Evolutionary conservation across 2,113 vertebrate species (phyloP).

Genomic region (Stercorarius parasiticus): DNA sequence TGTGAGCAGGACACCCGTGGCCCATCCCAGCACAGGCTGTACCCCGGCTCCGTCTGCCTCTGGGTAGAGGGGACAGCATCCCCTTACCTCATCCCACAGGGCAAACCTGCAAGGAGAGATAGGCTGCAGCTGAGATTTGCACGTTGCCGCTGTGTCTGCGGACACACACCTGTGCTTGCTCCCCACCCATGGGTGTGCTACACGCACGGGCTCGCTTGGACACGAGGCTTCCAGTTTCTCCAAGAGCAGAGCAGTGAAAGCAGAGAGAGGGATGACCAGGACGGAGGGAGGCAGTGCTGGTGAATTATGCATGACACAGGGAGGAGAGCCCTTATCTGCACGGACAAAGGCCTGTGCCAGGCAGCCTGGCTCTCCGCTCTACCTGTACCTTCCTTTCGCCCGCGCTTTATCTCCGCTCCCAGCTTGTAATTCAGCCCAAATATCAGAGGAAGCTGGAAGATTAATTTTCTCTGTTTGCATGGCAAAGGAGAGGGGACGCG

Average conservation of each 20-base stretch:
- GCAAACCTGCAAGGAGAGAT: not conserved
- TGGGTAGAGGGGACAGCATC: accelerated
- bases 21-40: accelerated
- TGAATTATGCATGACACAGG: slow-evolving; percentile 72
- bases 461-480: slow-evolving; percentile 75
- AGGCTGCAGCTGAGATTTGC: accelerated
- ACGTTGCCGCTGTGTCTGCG: accelerated
- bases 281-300: not conserved
- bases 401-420: slow-evolving; percentile 69
- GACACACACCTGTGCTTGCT: accelerated
- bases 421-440: slow-evolving; percentile 76
- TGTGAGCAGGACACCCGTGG: accelerated
- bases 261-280: slow-evolving; percentile 4
- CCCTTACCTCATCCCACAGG: not conserved
- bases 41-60: not conserved
- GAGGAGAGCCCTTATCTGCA: slow-evolving; percentile 63
- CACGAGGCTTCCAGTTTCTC: not conserved
- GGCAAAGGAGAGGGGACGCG: slow-evolving; percentile 46
- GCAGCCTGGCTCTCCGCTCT: slow-evolving; percentile 17
- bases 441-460: slow-evolving; percentile 71
- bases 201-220: accelerated
- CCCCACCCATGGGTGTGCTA: accelerated
- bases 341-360: slow-evolving; percentile 54
- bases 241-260: not conserved
- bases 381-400: slow-evolving; percentile 58